Percentiles rank a stretch among this genome's conserved stretches.
phyloP scores from a whole-genome alignment of 2,888 invertebrate species.

The Malthinus seriepunctatus region DNA sequence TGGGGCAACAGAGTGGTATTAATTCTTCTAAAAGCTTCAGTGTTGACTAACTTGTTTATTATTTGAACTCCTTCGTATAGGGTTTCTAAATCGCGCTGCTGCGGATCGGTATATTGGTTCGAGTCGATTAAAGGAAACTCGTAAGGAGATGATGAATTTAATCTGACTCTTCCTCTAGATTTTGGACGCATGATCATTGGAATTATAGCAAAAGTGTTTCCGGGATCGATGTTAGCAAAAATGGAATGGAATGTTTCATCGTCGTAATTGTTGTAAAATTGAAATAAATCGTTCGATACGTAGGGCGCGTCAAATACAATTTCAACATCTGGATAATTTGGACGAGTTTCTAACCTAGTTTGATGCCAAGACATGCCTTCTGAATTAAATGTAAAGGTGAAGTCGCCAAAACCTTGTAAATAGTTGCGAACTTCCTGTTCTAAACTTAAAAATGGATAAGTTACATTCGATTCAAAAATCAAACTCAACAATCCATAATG shows the following conservation, averaged over 20 bases:
- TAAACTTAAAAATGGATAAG: conserved; percentile 3
- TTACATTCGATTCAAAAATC: conserved; percentile 56
- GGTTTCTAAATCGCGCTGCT: conserved; percentile 66
- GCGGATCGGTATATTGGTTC: conserved; percentile 35
- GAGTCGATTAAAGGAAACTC: conserved; percentile 43
- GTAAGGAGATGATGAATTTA: conserved; percentile 39
- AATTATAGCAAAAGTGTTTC: conserved; percentile 29
- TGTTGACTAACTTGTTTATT: conserved; percentile 42
- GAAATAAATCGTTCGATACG: no score
- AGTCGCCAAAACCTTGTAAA: conserved; percentile 32
- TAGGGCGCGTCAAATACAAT: conserved; percentile 12
- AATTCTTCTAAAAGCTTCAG: conserved; percentile 62
- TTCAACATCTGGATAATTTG: conserved; percentile 32
- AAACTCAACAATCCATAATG: conserved; percentile 72
- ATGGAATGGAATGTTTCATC: conserved; percentile 10
- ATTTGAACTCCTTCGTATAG: conserved; percentile 62
- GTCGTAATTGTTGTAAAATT: conserved; percentile 8
- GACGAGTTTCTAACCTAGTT: conserved; percentile 15
- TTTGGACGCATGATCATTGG: conserved; percentile 37
- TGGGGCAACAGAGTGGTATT: conserved; percentile 60
- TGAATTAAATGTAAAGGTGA: conserved; percentile 34
- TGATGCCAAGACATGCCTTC: conserved; percentile 31
- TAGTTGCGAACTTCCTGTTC: conserved; percentile 31
- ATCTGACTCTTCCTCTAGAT: conserved; percentile 38
- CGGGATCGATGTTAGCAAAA: conserved; percentile 21